These are phyloP conservation scores for Eospalax fontanierii DNA, from an alignment of 2,797 vertebrate genomes.

Conservation along the genomic window DNA sequence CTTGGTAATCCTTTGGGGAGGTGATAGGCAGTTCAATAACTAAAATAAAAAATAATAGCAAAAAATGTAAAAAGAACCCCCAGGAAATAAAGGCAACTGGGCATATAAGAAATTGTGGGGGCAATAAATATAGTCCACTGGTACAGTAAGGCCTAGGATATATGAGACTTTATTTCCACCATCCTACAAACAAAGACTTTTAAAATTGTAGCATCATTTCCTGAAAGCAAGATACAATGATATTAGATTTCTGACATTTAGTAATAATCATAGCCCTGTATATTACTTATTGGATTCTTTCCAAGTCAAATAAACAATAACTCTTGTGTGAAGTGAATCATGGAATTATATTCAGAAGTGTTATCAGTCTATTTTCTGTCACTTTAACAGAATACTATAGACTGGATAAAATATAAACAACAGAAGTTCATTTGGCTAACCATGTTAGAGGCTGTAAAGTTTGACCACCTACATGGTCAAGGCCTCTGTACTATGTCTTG, in stretches of 20 bases:
- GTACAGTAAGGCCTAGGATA: background rate
- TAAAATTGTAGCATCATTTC: background rate
- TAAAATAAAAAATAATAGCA: constrained; percentile 4
- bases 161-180: background rate
- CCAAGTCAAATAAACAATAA: background rate
- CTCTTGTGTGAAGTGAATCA: background rate
- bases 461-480: background rate
- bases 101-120: background rate
- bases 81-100: background rate
- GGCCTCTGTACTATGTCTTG: background rate
- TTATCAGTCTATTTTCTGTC: background rate
- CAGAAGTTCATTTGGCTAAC: background rate
- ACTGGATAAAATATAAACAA: background rate
- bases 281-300: constrained; percentile 1
- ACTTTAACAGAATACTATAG: background rate
- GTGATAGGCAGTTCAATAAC: background rate
- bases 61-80: background rate
- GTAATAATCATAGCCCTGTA: background rate
- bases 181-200: background rate
- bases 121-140: background rate
- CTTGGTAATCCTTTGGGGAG: background rate
- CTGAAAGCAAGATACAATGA: background rate
- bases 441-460: background rate
- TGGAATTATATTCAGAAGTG: background rate
- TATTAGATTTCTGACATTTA: background rate